phyloP scores from a whole-genome alignment of 2,888 invertebrate species.

The Aquatica leii region DNA sequence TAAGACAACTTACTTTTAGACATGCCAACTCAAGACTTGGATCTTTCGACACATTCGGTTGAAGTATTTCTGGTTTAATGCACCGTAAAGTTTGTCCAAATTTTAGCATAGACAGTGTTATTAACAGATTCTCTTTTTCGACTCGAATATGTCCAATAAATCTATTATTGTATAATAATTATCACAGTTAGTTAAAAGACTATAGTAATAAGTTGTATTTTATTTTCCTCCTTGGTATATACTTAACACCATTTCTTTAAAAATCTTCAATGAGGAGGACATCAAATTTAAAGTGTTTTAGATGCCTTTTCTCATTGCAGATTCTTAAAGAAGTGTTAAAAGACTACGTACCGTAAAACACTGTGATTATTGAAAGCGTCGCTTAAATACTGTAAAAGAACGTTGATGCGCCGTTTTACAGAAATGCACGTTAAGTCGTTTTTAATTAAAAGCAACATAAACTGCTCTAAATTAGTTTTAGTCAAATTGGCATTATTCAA shows the following conservation, averaged over 20 bases:
- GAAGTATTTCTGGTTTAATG: constrained; percentile 46
- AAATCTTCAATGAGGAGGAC: no score
- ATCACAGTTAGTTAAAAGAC: no score
- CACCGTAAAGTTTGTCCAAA: constrained; percentile 55
- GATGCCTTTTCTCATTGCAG: no score
- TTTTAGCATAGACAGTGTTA: constrained; percentile 58
- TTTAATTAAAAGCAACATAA: constrained; percentile 46
- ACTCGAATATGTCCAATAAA: constrained; percentile 59
- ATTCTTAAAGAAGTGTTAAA: constrained; percentile 22
- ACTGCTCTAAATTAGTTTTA: constrained; percentile 59
- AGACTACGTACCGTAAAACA: constrained; percentile 53
- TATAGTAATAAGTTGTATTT: no score
- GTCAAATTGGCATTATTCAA: constrained; percentile 58
- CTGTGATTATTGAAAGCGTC: constrained; percentile 52
- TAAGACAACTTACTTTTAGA: constrained; percentile 16
- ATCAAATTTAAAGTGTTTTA: no score
- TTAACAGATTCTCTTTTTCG: constrained; percentile 51
- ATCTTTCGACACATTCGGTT: constrained; percentile 41
- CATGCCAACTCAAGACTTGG: constrained; percentile 39
- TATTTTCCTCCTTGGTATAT: no score
- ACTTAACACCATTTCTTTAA: no score
- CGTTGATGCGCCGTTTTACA: constrained; percentile 51
- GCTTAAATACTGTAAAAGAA: constrained; percentile 57
- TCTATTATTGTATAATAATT: no score
- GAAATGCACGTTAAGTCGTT: constrained; percentile 29